Evolutionary conservation across 2,797 vertebrate genomes (phyloP), one percentile per base, ranked within the genome.

Genomic region (Acipenser transmontanus): DNA sequence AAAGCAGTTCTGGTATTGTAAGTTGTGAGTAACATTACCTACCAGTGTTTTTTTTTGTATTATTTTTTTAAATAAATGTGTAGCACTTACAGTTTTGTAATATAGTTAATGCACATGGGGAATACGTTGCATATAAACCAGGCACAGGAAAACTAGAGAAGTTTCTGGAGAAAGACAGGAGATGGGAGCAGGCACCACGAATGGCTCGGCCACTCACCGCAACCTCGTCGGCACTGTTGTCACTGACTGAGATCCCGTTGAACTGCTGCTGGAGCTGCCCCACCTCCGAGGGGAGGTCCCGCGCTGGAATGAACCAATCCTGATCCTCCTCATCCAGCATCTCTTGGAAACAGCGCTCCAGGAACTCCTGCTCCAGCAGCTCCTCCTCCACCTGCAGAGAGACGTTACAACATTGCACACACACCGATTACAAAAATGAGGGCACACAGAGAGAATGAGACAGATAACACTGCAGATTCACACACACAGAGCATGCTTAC

Each of bases 321-420:
- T 93, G 89, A 75, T 99, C 97, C 74, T 99, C 97, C 69, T 99
- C 97, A 62, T 99, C 97, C 83, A 98, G 81, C 96, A 98, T 98
- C 84, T 99, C 95, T 84, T 99, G 95, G 88, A 99, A 98, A 84
- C 96, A 98, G 59, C 94, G 95, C 77, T 98, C 96, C 11, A 98
- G 78, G 76, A 98, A 98, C 70, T 98, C 96, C 79, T 98, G 95
- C 76, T 98, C 96, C 85, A 96, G 82, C 52, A 98, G 87, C 79
- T 98, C 96, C 75, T 98, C 94, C 68, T 98, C 96, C 74, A 98
- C 96, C 96, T 98, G 80, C 48, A 47, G 61, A 52, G 1, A 17
- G 49, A 57, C 14, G 11, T n/a, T 47, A 34, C 8, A 17, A 63
- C 11, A 63, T 34, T 34, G 34, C 1, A 4, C 34, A 34, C 34